Evolutionary conservation across 2,888 invertebrate genomes (phyloP).

Genomic region (Parochlus steinenii): DNA sequence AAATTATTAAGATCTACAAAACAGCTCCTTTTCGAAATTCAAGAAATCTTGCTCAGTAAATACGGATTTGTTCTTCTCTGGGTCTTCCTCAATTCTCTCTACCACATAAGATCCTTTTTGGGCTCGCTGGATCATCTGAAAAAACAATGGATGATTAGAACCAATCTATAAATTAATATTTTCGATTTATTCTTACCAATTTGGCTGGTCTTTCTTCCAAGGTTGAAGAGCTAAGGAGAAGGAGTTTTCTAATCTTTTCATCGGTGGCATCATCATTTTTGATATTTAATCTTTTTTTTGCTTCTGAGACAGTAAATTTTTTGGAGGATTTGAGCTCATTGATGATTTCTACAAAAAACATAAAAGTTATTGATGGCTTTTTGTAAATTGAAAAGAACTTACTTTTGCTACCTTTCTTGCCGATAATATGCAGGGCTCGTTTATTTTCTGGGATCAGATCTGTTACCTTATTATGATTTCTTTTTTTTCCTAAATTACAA

Average conservation of each 20-base stretch:
- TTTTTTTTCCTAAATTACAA: no score
- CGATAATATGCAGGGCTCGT: no score
- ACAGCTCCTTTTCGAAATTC: conserved; percentile 5
- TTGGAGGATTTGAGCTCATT: no score
- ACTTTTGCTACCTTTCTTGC: no score
- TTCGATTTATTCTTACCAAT: not conserved
- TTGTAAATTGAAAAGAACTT: no score
- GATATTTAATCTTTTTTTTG: no score
- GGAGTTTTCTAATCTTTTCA: not conserved
- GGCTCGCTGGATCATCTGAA: not conserved
- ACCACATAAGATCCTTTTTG: not conserved
- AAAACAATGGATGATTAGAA: not conserved
- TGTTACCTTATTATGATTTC: no score
- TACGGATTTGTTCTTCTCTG: not conserved
- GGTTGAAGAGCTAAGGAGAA: not conserved
- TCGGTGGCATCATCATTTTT: no score
- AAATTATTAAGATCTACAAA: not conserved
- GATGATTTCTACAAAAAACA: no score
- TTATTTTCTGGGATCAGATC: no score
- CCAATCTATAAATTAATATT: not conserved
- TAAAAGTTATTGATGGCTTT: no score
- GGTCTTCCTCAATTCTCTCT: not conserved
- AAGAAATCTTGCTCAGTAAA: conserved; percentile 6
- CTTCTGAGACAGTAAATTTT: no score
- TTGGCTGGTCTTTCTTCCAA: not conserved